Evolutionary conservation across 1,140 invertebrate species (phyloP).

Genomic region (Drosophila pachea): DNA sequence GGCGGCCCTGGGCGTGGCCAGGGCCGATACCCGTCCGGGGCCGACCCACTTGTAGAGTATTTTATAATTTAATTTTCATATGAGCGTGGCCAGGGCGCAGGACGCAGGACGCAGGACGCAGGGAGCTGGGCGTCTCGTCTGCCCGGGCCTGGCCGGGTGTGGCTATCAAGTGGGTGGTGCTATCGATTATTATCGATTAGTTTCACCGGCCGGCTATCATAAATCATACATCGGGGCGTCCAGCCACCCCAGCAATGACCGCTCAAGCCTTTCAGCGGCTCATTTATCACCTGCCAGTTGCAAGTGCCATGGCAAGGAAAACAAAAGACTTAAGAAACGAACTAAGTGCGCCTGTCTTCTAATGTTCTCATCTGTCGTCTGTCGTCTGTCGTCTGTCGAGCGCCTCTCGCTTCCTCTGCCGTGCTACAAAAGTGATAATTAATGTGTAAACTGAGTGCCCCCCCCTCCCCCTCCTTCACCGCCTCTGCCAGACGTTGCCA

Average conservation of each 20-base stretch:
- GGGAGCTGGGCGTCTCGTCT: conserved; percentile 1
- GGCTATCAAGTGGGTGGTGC: conserved; percentile 46
- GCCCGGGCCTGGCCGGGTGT: conserved; percentile 28
- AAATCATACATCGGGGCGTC: conserved; percentile 61
- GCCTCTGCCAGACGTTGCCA: background rate
- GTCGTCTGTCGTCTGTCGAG: conserved; percentile 9
- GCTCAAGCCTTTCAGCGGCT: conserved; percentile 60
- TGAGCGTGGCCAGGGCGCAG: conserved; percentile 20
- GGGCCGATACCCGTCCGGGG: conserved; percentile 19
- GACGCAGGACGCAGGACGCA: too few relatives aligned
- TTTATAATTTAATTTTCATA: conserved; percentile 77
- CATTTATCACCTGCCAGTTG: conserved; percentile 67
- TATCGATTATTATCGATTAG: conserved; percentile 76
- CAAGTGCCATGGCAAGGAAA: conserved; percentile 29
- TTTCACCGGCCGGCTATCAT: conserved; percentile 55
- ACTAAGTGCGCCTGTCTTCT: conserved; percentile 62
- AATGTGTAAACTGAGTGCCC: conserved; percentile 68
- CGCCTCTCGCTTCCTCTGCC: conserved; percentile 6
- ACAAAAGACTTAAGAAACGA: conserved; percentile 68
- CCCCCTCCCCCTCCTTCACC: background rate
- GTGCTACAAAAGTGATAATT: conserved; percentile 73
- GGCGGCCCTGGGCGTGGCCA: conserved; percentile 28
- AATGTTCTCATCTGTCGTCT: conserved; percentile 53
- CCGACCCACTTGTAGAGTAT: conserved; percentile 72
- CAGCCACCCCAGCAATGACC: background rate